phyloP scores from a whole-genome alignment of 2,888 invertebrate species.

The Mongoloraphidia duomilia region DNA sequence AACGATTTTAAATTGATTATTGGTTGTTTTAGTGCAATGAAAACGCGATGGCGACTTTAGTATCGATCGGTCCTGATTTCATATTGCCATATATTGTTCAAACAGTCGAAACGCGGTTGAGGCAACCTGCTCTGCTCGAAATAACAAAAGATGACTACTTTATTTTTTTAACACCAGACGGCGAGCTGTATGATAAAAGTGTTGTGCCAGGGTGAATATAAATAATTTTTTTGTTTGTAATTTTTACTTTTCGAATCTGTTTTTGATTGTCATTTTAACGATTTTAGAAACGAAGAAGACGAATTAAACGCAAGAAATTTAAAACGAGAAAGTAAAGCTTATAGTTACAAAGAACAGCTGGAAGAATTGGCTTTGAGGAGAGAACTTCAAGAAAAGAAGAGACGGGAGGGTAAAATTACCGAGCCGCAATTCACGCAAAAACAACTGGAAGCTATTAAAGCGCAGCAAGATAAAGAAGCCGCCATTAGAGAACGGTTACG shows the following conservation, averaged over 20 bases:
- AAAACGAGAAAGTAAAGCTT: conserved; percentile 90
- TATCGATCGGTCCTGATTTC: conserved; percentile 45
- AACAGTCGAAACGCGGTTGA: conserved; percentile 43
- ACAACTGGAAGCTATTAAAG: conserved; percentile 81
- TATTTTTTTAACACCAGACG: conserved; percentile 72
- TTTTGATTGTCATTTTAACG: background rate
- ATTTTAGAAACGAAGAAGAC: conserved; percentile 30
- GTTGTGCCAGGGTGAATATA: conserved; percentile 44
- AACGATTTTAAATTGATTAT: too few relatives aligned
- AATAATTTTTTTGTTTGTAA: background rate
- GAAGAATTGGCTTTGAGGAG: conserved; percentile 86
- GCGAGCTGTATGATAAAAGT: conserved; percentile 81
- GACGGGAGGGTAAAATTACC: conserved; percentile 62
- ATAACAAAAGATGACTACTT: conserved; percentile 70
- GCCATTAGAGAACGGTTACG: conserved; percentile 55
- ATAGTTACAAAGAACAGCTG: conserved; percentile 91
- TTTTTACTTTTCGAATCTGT: background rate
- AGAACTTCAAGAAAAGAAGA: conserved; percentile 80
- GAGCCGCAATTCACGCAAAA: conserved; percentile 65
- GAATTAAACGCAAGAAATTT: conserved; percentile 52
- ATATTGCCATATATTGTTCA: conserved; percentile 50
- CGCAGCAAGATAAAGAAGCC: conserved; percentile 74
- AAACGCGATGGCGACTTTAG: conserved; percentile 59
- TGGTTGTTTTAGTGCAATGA: conserved; percentile 35
- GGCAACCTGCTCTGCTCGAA: conserved; percentile 47